A percentile compares a stretch with the other conserved stretches of the same genome.
Conservation (phyloP, 2,113 vertebrate species). For the Zootoca vivipara region DNA sequence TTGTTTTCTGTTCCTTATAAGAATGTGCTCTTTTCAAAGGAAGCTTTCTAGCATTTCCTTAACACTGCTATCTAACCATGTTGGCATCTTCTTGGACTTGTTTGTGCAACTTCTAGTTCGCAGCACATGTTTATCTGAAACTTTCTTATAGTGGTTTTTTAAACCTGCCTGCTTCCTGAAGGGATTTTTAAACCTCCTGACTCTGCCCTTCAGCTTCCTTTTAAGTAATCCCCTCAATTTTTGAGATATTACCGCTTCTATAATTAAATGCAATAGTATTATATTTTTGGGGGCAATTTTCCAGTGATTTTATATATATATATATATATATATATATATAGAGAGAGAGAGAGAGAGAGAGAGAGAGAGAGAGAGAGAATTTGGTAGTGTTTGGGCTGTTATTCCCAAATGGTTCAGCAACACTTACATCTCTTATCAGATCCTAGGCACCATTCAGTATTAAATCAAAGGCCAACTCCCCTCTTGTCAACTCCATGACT, state of each 20-base stretch:
- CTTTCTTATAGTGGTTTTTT: not conserved
- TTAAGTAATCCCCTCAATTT: not conserved
- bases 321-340: too few relatives aligned
- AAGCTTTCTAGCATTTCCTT: not conserved
- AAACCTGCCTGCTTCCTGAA: not conserved
- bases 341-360: too few relatives aligned
- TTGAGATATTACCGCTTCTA: not conserved
- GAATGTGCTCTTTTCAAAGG: not conserved
- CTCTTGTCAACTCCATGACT: not conserved
- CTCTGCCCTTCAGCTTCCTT: not conserved
- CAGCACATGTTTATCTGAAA: not conserved
- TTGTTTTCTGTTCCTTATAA: fast-evolving
- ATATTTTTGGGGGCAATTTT: not conserved
- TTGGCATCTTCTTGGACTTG: not conserved
- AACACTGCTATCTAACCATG: not conserved
- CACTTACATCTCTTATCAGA: not conserved
- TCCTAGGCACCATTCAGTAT: not conserved
- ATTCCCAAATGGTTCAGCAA: not conserved
- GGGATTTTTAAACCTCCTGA: not conserved
- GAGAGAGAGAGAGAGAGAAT: too few relatives aligned
- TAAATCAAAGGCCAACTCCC: not conserved
- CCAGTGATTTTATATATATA: not conserved
- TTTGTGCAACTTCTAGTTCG: not conserved
- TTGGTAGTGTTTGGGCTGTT: not conserved
- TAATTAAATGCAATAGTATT: not conserved